Conservation (phyloP, 2,113 vertebrate species). For the Alethe diademata region DNA sequence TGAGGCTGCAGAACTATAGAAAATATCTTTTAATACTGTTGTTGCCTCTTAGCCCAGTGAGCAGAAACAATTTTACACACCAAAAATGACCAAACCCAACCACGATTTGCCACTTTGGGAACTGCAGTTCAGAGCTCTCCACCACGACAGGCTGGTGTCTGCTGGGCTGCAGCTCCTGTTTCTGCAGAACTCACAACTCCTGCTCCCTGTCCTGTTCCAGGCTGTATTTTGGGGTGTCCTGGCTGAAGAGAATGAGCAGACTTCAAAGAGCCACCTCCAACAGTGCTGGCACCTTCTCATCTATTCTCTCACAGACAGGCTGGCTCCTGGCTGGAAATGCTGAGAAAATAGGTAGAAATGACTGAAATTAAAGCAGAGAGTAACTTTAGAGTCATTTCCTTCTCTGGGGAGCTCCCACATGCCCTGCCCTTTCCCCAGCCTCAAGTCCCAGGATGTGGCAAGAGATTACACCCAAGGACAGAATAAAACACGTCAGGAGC, state of each 20-base stretch:
- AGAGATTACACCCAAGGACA: not conserved
- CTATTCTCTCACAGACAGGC: constrained; percentile 3
- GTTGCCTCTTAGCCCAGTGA: not conserved
- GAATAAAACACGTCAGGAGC: not conserved
- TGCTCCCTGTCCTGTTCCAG: not conserved
- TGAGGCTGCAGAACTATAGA: not conserved
- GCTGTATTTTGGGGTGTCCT: not conserved
- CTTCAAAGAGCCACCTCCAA: constrained; percentile 16
- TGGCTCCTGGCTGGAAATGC: constrained; percentile 29
- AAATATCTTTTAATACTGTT: not conserved
- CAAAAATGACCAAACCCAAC: not conserved
- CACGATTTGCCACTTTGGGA: not conserved
- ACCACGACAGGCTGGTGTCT: rapidly evolving
- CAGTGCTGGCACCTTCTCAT: not conserved
- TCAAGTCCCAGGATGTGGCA: not conserved
- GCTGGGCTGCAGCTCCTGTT: not conserved
- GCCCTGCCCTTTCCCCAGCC: not conserved
- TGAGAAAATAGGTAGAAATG: not conserved
- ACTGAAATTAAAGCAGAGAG: not conserved
- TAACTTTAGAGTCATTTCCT: not conserved
- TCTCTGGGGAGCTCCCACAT: not conserved
- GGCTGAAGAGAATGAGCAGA: not conserved
- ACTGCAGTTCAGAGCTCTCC: not conserved
- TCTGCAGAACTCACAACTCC: not conserved
- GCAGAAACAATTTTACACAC: not conserved